Evolutionary conservation across 2,113 vertebrate genomes (phyloP).

Genomic region (Oncorhynchus mykiss): DNA sequence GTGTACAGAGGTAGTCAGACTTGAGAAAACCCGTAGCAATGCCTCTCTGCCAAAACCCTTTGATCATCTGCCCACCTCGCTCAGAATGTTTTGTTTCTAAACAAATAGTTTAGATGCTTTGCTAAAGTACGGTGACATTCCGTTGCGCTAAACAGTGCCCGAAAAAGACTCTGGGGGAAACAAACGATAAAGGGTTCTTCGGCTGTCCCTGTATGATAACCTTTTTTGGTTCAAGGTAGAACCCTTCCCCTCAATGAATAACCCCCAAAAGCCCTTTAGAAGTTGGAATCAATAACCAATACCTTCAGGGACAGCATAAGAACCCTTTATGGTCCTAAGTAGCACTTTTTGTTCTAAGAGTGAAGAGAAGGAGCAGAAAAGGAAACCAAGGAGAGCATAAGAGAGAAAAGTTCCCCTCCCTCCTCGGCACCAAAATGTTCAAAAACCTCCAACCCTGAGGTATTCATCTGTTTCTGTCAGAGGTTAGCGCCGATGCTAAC

Average conservation of each 20-base stretch:
- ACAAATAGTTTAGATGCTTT: not conserved
- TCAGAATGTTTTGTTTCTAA: not conserved
- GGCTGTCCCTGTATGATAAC: not conserved
- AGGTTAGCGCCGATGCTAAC: conserved; percentile 69
- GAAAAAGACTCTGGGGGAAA: not conserved
- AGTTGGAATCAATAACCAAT: no score
- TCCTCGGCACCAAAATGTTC: conserved; percentile 35
- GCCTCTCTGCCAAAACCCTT: not conserved
- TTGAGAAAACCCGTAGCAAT: no score
- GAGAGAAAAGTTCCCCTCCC: not conserved
- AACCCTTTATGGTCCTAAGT: no score
- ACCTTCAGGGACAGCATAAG: no score
- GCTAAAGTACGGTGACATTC: not conserved
- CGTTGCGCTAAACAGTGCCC: not conserved
- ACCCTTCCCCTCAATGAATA: no score
- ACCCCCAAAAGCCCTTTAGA: no score
- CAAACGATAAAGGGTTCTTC: not conserved
- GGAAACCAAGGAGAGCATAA: conserved; percentile 21
- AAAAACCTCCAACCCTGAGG: conserved; percentile 17
- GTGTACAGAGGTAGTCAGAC: not conserved
- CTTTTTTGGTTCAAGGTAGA: no score
- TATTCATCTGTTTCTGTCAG: conserved; percentile 40
- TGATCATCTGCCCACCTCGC: not conserved
- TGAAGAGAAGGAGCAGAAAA: conserved; percentile 7
- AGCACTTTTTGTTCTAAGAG: no score